Evolutionary conservation across 2,113 vertebrate species (phyloP).

Genomic region (Isurus oxyrinchus): DNA sequence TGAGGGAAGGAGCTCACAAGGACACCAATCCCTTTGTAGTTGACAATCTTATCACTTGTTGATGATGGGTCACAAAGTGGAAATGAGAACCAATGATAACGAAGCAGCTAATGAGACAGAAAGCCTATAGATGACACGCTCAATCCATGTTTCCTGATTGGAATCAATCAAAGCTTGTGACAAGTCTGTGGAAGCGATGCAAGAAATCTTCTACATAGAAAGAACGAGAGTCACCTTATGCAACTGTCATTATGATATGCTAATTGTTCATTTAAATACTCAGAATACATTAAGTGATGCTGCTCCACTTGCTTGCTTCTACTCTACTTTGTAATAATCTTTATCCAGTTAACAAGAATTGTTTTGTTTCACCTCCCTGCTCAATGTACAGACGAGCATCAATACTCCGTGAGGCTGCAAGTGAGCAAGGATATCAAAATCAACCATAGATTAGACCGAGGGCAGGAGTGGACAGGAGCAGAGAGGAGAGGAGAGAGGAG

Average conservation of each 20-base stretch:
- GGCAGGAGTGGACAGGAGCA: too few relatives aligned
- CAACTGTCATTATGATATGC: background rate
- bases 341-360: constrained; percentile 1
- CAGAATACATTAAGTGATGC: background rate
- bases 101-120: background rate
- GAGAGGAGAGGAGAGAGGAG: too few relatives aligned
- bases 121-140: background rate
- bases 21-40: background rate
- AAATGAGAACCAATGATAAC: background rate
- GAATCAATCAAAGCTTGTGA: background rate
- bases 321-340: background rate
- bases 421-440: background rate
- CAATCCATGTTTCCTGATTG: background rate
- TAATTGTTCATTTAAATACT: constrained; percentile 10
- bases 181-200: background rate
- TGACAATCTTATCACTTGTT: background rate
- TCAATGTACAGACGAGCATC: background rate
- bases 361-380: background rate
- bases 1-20: background rate
- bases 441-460: background rate
- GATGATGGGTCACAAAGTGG: background rate
- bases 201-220: background rate
- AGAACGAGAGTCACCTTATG: background rate
- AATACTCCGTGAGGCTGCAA: background rate
- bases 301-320: background rate